A percentile compares a stretch with the other conserved stretches of the same genome.
phyloP scores from a whole-genome alignment of 2,113 vertebrate genomes.

The Synchiropus splendidus region DNA sequence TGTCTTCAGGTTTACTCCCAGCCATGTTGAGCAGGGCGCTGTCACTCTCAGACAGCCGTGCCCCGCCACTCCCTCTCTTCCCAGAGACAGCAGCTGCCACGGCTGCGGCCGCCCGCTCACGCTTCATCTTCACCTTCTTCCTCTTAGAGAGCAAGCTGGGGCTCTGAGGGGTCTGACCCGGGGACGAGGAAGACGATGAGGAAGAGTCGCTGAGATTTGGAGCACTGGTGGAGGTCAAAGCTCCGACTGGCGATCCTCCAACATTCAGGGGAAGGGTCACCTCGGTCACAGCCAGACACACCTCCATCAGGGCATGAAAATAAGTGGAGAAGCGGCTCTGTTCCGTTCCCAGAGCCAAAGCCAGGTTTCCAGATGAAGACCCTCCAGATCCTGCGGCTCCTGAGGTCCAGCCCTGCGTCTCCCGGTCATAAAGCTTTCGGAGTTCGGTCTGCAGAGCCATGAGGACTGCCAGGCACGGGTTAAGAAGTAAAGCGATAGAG shows the following conservation, averaged over 20 bases:
- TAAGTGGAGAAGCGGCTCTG: constrained; percentile 93
- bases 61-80: constrained; percentile 67
- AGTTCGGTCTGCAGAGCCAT: constrained; percentile 94
- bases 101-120: constrained; percentile 77
- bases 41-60: constrained; percentile 70
- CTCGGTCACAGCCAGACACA: constrained; percentile 89
- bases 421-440: constrained; percentile 87
- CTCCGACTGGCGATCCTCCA: constrained; percentile 72
- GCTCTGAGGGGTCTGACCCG: constrained; percentile 92
- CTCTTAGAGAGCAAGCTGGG: constrained; percentile 92
- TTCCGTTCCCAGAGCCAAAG: constrained; percentile 62
- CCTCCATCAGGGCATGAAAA: constrained; percentile 93
- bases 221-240: constrained; percentile 76
- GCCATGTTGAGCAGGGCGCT: constrained; percentile 78
- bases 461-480: constrained; percentile 91
- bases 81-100: constrained; percentile 62
- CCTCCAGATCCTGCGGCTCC: constrained; percentile 52
- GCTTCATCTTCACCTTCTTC: constrained; percentile 97
- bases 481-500: constrained; percentile 88
- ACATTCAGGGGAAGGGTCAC: constrained; percentile 89
- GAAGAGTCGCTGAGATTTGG: constrained; percentile 93
- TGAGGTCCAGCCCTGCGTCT: constrained; percentile 85
- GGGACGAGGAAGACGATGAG: constrained; percentile 89
- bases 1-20: constrained; percentile 92
- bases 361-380: constrained; percentile 64